These are phyloP conservation scores for Chalcis sispes DNA, from an alignment of 2,888 invertebrate species.

Conservation along the genomic window DNA sequence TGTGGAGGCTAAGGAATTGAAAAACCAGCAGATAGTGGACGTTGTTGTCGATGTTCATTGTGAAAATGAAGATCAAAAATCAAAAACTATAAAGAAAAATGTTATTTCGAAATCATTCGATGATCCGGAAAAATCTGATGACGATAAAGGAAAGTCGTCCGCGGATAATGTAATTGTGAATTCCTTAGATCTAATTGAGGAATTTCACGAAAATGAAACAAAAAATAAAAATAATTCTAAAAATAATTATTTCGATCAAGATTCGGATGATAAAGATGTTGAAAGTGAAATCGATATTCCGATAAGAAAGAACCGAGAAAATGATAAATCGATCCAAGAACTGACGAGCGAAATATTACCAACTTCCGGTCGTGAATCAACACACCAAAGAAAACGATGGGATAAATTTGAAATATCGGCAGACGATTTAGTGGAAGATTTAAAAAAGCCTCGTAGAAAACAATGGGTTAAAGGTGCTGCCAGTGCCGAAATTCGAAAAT, in stretches of 20 bases:
- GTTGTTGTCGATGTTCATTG: slow-evolving; percentile 52
- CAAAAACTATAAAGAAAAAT: background rate
- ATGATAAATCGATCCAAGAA: slow-evolving; percentile 25
- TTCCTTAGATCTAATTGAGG: slow-evolving; percentile 39
- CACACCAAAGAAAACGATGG: slow-evolving; percentile 58
- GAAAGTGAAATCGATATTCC: slow-evolving; percentile 3
- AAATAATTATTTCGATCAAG: background rate
- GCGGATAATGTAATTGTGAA: slow-evolving; percentile 3
- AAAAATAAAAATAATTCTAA: background rate
- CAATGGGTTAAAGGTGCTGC: slow-evolving; percentile 67
- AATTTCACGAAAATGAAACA: background rate
- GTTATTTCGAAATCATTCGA: background rate
- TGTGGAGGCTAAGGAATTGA: background rate
- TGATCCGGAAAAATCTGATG: background rate
- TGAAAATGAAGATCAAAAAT: slow-evolving; percentile 24
- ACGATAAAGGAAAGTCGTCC: background rate
- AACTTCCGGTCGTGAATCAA: slow-evolving; percentile 41
- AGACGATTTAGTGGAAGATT: slow-evolving; percentile 40
- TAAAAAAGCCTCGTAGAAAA: slow-evolving; percentile 61
- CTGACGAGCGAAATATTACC: slow-evolving; percentile 30
- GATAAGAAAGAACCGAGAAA: background rate
- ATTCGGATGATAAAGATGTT: background rate
- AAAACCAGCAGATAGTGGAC: slow-evolving; percentile 26
- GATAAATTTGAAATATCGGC: slow-evolving; percentile 49
- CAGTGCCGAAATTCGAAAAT: slow-evolving; percentile 52